Evolutionary conservation across 2,113 vertebrate species (phyloP).

Genomic region (Silurus glanis): DNA sequence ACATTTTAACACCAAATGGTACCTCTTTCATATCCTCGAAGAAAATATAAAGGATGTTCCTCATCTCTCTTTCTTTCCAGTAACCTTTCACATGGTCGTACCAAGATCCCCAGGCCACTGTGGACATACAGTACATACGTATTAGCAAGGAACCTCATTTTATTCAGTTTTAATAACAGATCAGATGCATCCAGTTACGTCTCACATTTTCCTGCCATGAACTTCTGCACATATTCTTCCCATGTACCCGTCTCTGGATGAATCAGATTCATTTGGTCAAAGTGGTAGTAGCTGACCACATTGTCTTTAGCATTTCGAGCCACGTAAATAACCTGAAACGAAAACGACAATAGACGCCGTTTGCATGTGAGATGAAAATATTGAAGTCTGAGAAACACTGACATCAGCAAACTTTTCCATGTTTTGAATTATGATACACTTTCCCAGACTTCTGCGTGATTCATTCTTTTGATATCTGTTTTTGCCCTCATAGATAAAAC

Average conservation of each 20-base stretch:
- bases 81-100: conserved; percentile 84
- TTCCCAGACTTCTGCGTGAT: too few species aligned
- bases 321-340: conserved; percentile 79
- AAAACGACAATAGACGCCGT: background rate
- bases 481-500: too few species aligned
- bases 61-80: conserved; percentile 78
- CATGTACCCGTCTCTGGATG: conserved; percentile 78
- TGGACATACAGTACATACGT: too few species aligned
- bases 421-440: too few species aligned
- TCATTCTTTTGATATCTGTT: too few species aligned
- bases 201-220: conserved; percentile 79
- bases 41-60: conserved; percentile 83
- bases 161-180: too few species aligned
- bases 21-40: conserved; percentile 93
- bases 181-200: too few species aligned
- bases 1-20: conserved; percentile 6
- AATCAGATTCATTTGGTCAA: conserved; percentile 80
- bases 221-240: conserved; percentile 79
- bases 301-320: conserved; percentile 91
- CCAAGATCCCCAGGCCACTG: conserved; percentile 80
- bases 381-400: too few species aligned
- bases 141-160: background rate
- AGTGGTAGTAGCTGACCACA: conserved; percentile 83
- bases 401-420: too few species aligned
- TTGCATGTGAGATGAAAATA: too few species aligned